Percentiles rank a stretch among this genome's conserved stretches.
These are phyloP conservation scores for Luidia sarsii DNA, from an alignment of 53 echinoderm and acorn worm genomes.

Conservation along the genomic window DNA sequence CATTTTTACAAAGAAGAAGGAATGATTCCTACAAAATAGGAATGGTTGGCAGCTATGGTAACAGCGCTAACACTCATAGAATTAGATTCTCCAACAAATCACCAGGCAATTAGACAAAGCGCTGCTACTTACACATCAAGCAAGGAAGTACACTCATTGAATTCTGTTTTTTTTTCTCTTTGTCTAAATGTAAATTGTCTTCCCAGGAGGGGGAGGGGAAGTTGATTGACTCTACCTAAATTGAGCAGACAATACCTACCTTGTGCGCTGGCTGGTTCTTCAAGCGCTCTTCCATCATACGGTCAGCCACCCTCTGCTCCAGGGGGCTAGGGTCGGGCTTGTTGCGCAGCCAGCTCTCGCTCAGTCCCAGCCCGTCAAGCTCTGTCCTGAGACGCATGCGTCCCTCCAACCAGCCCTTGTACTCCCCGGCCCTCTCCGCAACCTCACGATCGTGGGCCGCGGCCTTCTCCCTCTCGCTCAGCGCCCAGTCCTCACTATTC, in stretches of 20 bases:
- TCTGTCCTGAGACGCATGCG: constrained; percentile 70
- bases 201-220: no score
- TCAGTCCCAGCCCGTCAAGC: constrained; percentile 77
- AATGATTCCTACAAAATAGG: no score
- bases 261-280: neutral
- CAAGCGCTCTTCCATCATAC: constrained; percentile 68
- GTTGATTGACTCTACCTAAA: no score
- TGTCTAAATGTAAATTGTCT: no score
- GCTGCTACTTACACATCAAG: no score
- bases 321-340: constrained; percentile 81
- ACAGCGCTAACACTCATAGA: no score
- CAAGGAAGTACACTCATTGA: no score
- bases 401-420: constrained; percentile 75
- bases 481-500: constrained; percentile 52
- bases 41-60: no score
- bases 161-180: no score
- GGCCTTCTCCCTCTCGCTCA: constrained; percentile 75
- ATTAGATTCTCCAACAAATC: no score
- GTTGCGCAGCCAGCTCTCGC: constrained; percentile 77
- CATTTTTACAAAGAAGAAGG: no score
- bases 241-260: constrained; percentile 23
- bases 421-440: constrained; percentile 61
- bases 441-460: constrained; percentile 70
- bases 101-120: no score
- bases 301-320: constrained; percentile 73